phyloP scores from a whole-genome alignment of 2,797 vertebrate genomes.

The Sebastes iracundus region DNA sequence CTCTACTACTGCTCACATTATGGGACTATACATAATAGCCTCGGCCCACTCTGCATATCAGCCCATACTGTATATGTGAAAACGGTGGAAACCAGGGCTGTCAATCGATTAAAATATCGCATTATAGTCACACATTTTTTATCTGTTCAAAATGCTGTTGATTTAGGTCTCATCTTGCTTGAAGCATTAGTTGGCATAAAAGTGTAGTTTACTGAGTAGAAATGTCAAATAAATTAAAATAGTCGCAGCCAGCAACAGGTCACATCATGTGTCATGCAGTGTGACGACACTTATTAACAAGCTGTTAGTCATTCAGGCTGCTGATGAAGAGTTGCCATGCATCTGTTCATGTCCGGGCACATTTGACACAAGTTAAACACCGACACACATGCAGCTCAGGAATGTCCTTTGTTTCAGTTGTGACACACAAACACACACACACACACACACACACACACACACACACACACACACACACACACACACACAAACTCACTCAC shows the following conservation, averaged over 20 bases:
- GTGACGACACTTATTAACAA: conserved; percentile 28
- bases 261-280: neutral
- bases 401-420: conserved; percentile 46
- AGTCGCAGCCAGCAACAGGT: neutral
- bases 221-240: neutral
- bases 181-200: neutral
- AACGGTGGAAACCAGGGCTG: too few species aligned
- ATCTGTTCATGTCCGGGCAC: conserved; percentile 36
- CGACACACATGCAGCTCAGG: conserved; percentile 38
- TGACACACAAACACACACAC: neutral
- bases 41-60: too few species aligned
- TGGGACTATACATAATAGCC: too few species aligned
- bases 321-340: conserved; percentile 9
- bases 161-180: too few species aligned
- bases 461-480: neutral
- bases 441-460: conserved; percentile 9
- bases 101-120: too few species aligned
- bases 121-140: too few species aligned
- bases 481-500: conserved; percentile 16
- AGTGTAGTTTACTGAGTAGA: neutral
- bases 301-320: conserved; percentile 23
- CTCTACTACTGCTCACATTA: neutral
- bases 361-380: conserved; percentile 40
- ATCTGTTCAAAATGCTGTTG: too few species aligned
- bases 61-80: too few species aligned